Evolutionary conservation across 2,113 vertebrate genomes (phyloP), one percentile per base, ranked within the genome.

Genomic region (Eudorcas thomsonii): DNA sequence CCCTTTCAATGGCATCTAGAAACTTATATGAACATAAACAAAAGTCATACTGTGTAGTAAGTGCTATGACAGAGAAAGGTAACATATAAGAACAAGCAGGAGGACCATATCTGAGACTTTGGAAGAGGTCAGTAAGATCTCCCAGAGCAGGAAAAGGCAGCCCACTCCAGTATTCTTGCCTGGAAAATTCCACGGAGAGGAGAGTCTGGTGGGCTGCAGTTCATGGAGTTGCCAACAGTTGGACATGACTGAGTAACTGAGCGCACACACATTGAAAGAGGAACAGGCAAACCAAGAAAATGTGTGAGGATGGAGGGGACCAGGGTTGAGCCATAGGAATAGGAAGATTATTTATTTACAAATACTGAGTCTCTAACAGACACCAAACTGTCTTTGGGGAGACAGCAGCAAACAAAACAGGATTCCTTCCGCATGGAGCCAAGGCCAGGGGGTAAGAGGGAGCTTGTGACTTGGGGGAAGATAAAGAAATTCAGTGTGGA

Each of bases 41-140:
- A 52, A 60, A 26, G 10, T 9, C 14, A 9, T 1, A 26, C 15
- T 6, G 8, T 17, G 15, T 57, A 19, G 3, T 33, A 50, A 36
- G 33, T 23, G 26, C 6, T 39, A 15, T 45, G 64, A 52, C 7
- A 16, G 45, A 39, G 19, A 45, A 83, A 71, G 45, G 39, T 12
- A 23, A 45, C 16, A 36, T 5, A 14, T 54, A 17, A 25, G 16
- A 78, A 36, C 3, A 26, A 52, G 50, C 50, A 36, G 36, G 30
- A 3, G 45, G 62, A 0, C 23, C 12, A 4, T 17, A 3, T 11
- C 6, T 52, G 6, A 7, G 5, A 3, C 11, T 26, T 54, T 3
- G 9, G 52, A 33, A 30, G 39, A 14, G 55, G 48, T 12, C 17
- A 25, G 67, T 39, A 74, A 25, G 67, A 13, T 39, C 67, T 23